Evolutionary conservation across 2,113 vertebrate species (phyloP), one percentile per base, ranked within the genome.

Genomic region (Halcyon senegalensis): DNA sequence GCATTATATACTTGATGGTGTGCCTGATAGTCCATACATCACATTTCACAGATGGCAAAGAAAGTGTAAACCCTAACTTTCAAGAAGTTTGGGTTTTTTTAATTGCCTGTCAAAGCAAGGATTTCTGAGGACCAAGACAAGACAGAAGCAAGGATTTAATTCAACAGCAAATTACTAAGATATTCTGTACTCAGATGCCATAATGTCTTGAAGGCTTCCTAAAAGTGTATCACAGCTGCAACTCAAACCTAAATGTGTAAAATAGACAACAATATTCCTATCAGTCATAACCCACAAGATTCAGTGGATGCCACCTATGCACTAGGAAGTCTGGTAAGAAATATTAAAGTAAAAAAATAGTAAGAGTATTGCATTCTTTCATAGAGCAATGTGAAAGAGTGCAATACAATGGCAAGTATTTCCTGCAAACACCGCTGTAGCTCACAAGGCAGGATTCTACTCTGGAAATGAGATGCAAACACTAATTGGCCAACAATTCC

Each of bases 341-440:
- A 73, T 43, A 60, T 7, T n/a, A 30, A 86, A 88, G 55, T 4
- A 16, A 35, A 25, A 53, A 31, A 72, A 19, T 11, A 21, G 51
- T 0, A 4, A 15, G 7, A 44, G 37, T 41, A 43, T 7, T 53
- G 11, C 2, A 39, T 25, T 74, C 3, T 58, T 89, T 60, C 20
- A 35, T 28, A 60, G 21, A 37, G 12, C 21, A 60, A 27, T 27
- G 5, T 24, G 13, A 59, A 91, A 77, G 7, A 24, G 4, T 5
- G 21, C 37, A 48, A 11, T 28, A 7, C 31, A 78, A 24, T 6
- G 6, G 23, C 15, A 74, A 78, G 9, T 13, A 43, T 18, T 59
- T 59, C 25, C 59, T 78, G 16, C 15, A 66, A 58, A 55, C 4
- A 59, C 3, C 2, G 8, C 0, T 46, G 31, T 4, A 41, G 31